Base-by-base conservation (phyloP, 2,888 invertebrate species). In the Sarcophaga carnaria region DNA sequence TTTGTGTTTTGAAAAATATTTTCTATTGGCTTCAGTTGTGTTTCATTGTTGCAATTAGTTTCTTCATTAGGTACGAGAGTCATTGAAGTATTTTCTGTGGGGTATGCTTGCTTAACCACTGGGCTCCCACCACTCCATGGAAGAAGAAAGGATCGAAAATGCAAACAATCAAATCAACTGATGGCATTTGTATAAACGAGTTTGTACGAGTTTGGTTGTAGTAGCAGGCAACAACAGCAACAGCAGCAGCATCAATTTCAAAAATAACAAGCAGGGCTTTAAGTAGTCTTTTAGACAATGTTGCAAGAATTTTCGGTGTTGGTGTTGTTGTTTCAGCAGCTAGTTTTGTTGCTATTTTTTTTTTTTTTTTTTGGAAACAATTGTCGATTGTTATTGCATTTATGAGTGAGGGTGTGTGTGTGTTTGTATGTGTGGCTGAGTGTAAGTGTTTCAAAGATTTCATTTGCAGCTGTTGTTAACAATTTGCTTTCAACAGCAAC, bases 31-130 rank as follows among this genome's bases (percentile, higher is more conserved):
- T 80, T 76, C 71, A 80, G 47, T 85, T 77, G 75, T 79, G 75
- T 79, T 85, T 82, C 75, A 75, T 79, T 82, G 74, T 62, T 82
- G 59, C 75, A 85, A 80, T 78, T 75, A 78, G 59, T 75, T 75
- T 70, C 69, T 74, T 75, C 22, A 80, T 85, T 72, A 67, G 66
- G 64, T 54, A 64, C 12, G 4, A 27, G 20, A 59, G 59, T 17
- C 54, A 14, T 54, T 54, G 14, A 54, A 54, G 54, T 54, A 14
- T 54, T 54, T 54, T 54, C 17, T 12, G 4, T 54, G 54, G 12
- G 12, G 14, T 54, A 14, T 54, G 12, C 17, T 54, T 54, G 12
- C 17, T 54, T 54, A 54, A 17, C 54, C 54, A 54, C 54, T 54
- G 54, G 37, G 1, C 54, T 54, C 54, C 17, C 14, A 54, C 14